Base-by-base conservation (phyloP, 2,888 invertebrate species). In the Acanthoscelides obtectus region DNA sequence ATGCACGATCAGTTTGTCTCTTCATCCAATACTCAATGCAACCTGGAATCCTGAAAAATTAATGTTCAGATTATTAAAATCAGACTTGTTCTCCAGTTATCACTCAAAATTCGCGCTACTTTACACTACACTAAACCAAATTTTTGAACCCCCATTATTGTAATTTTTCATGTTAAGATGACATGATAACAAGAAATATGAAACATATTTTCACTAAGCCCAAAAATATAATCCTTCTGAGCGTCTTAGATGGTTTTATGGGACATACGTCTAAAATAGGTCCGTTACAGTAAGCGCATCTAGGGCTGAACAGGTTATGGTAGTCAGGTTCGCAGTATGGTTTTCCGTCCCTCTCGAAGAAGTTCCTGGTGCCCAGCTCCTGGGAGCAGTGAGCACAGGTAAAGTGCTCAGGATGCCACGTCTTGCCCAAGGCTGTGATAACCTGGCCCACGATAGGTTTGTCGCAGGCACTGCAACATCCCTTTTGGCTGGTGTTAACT, bases 401-500 rank as follows among this genome's bases (percentile, higher is more conserved):
- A 87, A 99, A 99, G 87, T 99, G 99, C 87, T 99, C 99, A 68
- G 98, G 98, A 86, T 99, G 99, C 98, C 98, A 99, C 76, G 98
- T 98, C 87, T 97, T 95, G 71, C 98, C 99, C 85, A 99, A 86
- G 21, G 99, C 99, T 75, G 98, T 99, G 84, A 97, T 96, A 80
- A 97, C 93, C 92, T 98, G 98, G 80, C 99, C 99, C 74, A 99
- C 97, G 86, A 99, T 99, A 77, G 99, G 97, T 83, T 99, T 99
- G 86, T 97, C 96, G 89, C 99, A 99, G 79, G 97, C 97, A 85
- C 92, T 97, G 92, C 99, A 99, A 89, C 98, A 97, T 82, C 99
- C 99, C 89, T 99, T 99, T 86, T 99, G 98, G 81, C 98, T 97
- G 76, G 98, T 98, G 86, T 94, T 97, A 77, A 99, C 96, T 87